phyloP scores from a whole-genome alignment of 2,113 vertebrate species.

The Ginglymostoma cirratum region DNA sequence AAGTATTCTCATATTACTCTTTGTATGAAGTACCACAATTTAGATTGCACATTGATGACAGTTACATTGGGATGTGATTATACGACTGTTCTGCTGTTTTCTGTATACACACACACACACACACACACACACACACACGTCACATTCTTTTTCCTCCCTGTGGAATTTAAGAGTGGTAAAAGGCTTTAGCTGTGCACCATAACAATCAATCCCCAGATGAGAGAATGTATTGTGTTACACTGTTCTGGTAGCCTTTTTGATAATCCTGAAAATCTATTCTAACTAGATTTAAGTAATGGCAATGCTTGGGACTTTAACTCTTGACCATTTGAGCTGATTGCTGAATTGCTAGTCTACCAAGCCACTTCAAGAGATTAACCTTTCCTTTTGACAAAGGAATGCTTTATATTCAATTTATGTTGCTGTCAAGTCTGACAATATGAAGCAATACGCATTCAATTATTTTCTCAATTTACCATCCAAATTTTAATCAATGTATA shows the following conservation, averaged over 20 bases:
- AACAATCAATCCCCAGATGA: neutral
- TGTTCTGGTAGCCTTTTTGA: neutral
- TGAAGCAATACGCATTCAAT: neutral
- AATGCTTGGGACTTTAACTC: neutral
- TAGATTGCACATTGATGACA: neutral
- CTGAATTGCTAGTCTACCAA: neutral
- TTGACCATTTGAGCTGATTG: no score
- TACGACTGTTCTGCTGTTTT: neutral
- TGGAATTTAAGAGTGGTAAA: neutral
- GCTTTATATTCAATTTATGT: neutral
- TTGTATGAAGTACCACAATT: neutral
- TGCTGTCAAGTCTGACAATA: neutral
- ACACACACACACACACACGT: no score
- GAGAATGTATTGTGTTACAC: neutral
- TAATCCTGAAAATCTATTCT: neutral
- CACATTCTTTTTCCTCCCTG: no score
- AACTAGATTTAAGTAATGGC: neutral
- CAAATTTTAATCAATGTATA: neutral
- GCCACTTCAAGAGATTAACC: constrained; percentile 13
- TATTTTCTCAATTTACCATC: no score
- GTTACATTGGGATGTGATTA: neutral
- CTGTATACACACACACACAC: neutral
- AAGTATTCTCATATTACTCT: neutral
- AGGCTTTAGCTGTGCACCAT: neutral
- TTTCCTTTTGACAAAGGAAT: neutral